Evolutionary conservation across 37 sponge, comb jelly and placozoan genomes (phyloP).

Genomic region (Aplysina aerophoba): DNA sequence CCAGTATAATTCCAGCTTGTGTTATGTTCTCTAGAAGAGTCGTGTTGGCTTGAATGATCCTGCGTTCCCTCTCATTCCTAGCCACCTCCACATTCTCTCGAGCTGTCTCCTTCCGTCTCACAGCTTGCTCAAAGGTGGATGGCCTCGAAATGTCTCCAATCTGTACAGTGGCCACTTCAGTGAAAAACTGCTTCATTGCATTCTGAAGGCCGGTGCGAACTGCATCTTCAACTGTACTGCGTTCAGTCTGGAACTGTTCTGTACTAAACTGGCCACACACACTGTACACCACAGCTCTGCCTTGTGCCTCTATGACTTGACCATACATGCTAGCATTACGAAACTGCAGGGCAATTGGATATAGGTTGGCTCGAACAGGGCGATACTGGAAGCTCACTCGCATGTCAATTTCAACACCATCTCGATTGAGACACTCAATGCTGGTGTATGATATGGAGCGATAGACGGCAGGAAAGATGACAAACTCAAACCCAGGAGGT

Average conservation of each 20-base stretch:
- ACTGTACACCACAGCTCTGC: slow-evolving; percentile 2
- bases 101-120: neutral
- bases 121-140: neutral
- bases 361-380: neutral
- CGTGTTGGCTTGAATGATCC: slow-evolving; percentile 1
- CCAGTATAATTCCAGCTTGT: neutral
- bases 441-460: neutral
- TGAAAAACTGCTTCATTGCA: neutral
- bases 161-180: neutral
- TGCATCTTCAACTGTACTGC: neutral
- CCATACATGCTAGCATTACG: neutral
- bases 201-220: neutral
- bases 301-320: neutral
- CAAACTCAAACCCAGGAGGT: slow-evolving; percentile 3
- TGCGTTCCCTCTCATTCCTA: neutral
- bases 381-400: neutral
- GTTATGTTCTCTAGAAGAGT: neutral
- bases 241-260: neutral
- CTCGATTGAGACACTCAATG: neutral
- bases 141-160: neutral
- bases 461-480: neutral
- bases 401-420: neutral
- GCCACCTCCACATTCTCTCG: neutral
- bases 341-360: neutral
- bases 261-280: neutral